A percentile compares a stretch with the other conserved stretches of the same genome.
These are phyloP conservation scores for Callaeas wilsoni DNA, from an alignment of 2,113 vertebrate species.

Conservation along the genomic window DNA sequence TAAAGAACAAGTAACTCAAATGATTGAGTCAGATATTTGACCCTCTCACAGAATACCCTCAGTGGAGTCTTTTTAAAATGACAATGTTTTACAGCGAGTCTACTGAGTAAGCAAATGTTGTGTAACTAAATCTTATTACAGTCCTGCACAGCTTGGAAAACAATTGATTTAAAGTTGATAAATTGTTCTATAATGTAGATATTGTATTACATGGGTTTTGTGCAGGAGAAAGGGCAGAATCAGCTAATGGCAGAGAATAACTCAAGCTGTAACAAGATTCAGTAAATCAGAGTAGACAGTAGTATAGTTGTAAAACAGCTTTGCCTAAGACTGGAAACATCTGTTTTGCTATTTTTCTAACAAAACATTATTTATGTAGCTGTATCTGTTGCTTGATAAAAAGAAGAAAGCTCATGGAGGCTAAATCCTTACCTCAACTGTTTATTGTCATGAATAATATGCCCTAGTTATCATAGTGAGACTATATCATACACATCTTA, in stretches of 20 bases:
- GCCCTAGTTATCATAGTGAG: neutral
- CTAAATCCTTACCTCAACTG: neutral
- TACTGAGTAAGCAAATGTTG: neutral
- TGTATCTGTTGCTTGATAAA: neutral
- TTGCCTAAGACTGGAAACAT: neutral
- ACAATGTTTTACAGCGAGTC: neutral
- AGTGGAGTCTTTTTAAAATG: neutral
- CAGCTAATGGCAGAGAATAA: neutral
- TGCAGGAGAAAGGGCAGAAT: constrained; percentile 9
- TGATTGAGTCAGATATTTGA: neutral
- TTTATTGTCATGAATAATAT: neutral
- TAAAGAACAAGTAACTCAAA: neutral
- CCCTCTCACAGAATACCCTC: neutral
- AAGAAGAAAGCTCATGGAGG: neutral
- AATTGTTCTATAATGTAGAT: neutral
- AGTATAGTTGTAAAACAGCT: neutral
- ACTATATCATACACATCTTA: neutral
- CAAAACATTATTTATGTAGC: neutral
- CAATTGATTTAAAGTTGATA: constrained; percentile 21
- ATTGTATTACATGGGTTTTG: neutral
- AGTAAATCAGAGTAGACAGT: neutral
- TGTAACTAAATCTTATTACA: neutral
- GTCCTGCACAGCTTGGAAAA: neutral
- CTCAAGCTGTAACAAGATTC: neutral
- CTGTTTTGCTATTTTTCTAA: neutral